Evolutionary conservation across 2,113 vertebrate genomes (phyloP), one percentile per base, ranked within the genome.

Genomic region (Opisthocomus hoazin): DNA sequence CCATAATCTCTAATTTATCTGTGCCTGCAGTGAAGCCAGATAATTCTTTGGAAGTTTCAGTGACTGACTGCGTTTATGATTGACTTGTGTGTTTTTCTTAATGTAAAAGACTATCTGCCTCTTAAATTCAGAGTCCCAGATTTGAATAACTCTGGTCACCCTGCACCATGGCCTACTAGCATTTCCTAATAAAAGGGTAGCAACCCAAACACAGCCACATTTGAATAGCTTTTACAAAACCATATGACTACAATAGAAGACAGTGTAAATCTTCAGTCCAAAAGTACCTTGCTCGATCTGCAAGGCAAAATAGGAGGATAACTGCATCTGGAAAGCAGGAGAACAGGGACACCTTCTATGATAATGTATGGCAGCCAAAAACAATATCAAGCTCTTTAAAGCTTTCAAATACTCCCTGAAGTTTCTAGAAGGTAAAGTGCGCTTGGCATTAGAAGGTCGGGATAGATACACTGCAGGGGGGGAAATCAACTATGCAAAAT

Each of bases 1-100:
- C 84, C n/a, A 9, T 93, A 96, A 96, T 95, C 93, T 96, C 74
- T 96, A 93, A 94, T 96, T 95, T 96, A 96, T 96, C 94, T 97
- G 51, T 91, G 93, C 92, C 87, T 96, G 82, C 66, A 96, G 95
- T 94, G 66, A 95, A 96, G 66, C 24, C 84, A 96, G 94, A 97
- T 94, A 96, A 95, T 76, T 93, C 80, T 84, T 58, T 80, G 83
- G 45, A 90, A 86, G 54, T 92, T 96, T 94, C 79, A 87, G 86
- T 70, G 91, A 66, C 92, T 93, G 65, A 82, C 90, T 96, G 71
- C 6, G 0, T 84, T 92, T 94, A 86, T 88, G 79, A 95, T 92
- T 88, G 79, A 63, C n/a, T 84, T 71, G 16, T 26, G 37, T 85
- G 70, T 48, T 86, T 94, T 89, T 81, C 76, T 77, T 76, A 73